Evolutionary conservation across 2,888 invertebrate genomes (phyloP).

Genomic region (Therioaphis trifolii): DNA sequence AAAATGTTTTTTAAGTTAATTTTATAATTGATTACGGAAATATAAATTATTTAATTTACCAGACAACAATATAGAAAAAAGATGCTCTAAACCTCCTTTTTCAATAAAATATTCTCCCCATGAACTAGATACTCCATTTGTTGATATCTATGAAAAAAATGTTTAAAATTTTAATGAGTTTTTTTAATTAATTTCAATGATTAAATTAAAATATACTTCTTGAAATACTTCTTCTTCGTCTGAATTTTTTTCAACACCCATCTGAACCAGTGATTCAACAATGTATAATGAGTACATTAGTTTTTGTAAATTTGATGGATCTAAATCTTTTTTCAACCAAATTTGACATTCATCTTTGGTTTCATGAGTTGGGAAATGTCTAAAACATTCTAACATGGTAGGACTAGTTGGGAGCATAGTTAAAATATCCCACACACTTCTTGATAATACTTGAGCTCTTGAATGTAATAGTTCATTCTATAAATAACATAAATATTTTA

Average conservation of each 20-base stretch:
- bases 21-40: background rate
- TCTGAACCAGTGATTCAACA: slow-evolving; percentile 77
- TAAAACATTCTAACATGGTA: slow-evolving; percentile 84
- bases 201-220: slow-evolving; percentile 34
- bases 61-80: slow-evolving; percentile 92
- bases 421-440: slow-evolving; percentile 94
- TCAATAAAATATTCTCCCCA: slow-evolving; percentile 88
- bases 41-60: slow-evolving; percentile 70
- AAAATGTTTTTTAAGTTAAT: slow-evolving; percentile 5
- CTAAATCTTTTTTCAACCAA: slow-evolving; percentile 79
- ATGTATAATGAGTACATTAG: slow-evolving; percentile 95
- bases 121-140: slow-evolving; percentile 64
- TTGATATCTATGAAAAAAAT: slow-evolving; percentile 23
- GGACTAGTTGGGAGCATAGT: slow-evolving; percentile 92
- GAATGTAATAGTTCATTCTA: slow-evolving; percentile 77
- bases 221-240: slow-evolving; percentile 30
- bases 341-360: slow-evolving; percentile 70
- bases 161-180: background rate
- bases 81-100: slow-evolving; percentile 86
- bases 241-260: slow-evolving; percentile 36
- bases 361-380: slow-evolving; percentile 72
- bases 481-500: slow-evolving; percentile 32
- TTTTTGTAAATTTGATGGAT: slow-evolving; percentile 91
- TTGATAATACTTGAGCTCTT: slow-evolving; percentile 88
- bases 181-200: too few species aligned